Conservation (phyloP, 2,113 vertebrate species). For the Tachuris rubrigastra region DNA sequence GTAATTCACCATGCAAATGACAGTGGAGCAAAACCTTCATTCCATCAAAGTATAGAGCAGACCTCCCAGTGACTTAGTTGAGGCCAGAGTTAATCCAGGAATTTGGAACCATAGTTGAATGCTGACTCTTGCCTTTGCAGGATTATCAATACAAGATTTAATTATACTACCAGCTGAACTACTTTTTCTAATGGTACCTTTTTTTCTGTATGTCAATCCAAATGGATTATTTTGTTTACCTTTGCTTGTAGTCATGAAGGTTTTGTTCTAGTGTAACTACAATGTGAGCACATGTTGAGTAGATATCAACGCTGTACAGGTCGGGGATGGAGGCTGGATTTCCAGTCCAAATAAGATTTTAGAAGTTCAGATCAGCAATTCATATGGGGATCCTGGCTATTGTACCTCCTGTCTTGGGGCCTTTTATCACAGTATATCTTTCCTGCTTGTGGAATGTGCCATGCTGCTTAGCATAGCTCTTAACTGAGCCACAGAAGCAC, state of each 20-base stretch:
- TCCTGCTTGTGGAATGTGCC: neutral
- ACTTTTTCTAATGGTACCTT: neutral
- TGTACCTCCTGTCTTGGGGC: neutral
- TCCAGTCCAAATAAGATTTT: neutral
- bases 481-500: neutral
- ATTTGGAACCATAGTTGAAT: neutral
- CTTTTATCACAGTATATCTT: neutral
- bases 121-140: neutral
- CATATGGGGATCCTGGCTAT: neutral
- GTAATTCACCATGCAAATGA: neutral
- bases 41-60: neutral
- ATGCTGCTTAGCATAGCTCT: neutral
- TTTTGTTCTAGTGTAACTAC: neutral
- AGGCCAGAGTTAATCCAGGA: neutral
- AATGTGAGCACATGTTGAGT: neutral
- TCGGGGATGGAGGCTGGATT: neutral
- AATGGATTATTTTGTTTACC: neutral
- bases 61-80: neutral
- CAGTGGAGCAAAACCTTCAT: neutral
- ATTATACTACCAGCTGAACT: neutral
- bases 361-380: neutral
- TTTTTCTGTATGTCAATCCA: neutral
- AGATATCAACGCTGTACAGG: neutral
- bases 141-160: neutral
- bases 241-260: neutral